phyloP scores from a whole-genome alignment of 1,140 invertebrate genomes.

The Solen grandis region DNA sequence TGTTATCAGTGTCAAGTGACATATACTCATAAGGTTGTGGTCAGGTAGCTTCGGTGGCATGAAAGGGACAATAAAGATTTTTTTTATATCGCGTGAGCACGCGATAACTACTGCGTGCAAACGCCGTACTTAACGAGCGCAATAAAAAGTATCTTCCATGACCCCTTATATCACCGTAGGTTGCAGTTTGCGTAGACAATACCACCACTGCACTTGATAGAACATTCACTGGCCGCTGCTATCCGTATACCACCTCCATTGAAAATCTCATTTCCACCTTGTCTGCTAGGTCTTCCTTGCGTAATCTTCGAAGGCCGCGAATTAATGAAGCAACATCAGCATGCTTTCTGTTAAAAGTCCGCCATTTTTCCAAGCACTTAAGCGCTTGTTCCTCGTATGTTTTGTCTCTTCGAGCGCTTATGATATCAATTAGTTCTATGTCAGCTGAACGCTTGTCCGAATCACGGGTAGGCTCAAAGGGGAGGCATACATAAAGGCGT shows the following conservation, averaged over 20 bases:
- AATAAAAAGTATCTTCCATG: too few species aligned
- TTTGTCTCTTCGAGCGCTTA: slow-evolving; percentile 43
- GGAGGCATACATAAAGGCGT: slow-evolving; percentile 34
- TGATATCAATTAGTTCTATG: slow-evolving; percentile 50
- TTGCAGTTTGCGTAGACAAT: too few species aligned
- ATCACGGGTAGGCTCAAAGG: slow-evolving; percentile 33
- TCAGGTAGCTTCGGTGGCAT: too few species aligned
- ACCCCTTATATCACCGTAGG: too few species aligned
- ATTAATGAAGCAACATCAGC: slow-evolving; percentile 41
- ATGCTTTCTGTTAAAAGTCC: slow-evolving; percentile 40
- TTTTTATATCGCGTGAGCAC: too few species aligned
- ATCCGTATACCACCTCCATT: slow-evolving; percentile 48
- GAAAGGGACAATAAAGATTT: too few species aligned
- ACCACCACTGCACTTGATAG: too few species aligned
- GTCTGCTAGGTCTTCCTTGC: slow-evolving; percentile 45
- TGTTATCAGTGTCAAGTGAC: too few species aligned
- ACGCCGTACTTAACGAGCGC: too few species aligned
- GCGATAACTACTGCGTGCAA: too few species aligned
- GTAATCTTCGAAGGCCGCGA: slow-evolving; percentile 36
- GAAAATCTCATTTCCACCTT: slow-evolving; percentile 53
- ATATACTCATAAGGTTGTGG: too few species aligned
- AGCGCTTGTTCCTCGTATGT: slow-evolving; percentile 45
- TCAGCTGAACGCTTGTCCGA: slow-evolving; percentile 27
- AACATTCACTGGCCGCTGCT: too few species aligned
- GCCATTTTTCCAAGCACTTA: slow-evolving; percentile 53